These are phyloP conservation scores for Idaea straminata DNA, from an alignment of 2,888 invertebrate species.

Conservation along the genomic window DNA sequence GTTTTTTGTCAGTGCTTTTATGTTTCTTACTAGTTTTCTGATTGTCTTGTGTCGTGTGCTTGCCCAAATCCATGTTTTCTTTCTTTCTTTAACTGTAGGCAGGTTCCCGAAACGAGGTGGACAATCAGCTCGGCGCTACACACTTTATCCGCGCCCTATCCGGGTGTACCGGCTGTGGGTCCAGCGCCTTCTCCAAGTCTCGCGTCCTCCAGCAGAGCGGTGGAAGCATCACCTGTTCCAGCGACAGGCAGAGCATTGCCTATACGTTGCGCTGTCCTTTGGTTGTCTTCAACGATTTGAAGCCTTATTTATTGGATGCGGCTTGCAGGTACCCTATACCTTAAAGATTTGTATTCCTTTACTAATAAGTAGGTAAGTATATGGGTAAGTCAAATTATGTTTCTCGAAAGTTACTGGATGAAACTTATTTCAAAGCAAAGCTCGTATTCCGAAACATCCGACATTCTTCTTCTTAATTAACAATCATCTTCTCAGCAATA, in stretches of 20 bases:
- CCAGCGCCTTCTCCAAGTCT: constrained; percentile 85
- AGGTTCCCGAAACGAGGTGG: constrained; percentile 91
- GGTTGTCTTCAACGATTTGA: constrained; percentile 43
- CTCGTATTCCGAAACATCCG: no score
- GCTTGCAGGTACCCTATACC: constrained; percentile 45
- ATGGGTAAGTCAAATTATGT: no score
- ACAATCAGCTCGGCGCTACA: constrained; percentile 85
- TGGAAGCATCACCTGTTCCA: constrained; percentile 82
- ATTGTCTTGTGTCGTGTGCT: no score
- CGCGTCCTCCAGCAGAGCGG: constrained; percentile 88
- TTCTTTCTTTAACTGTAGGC: constrained; percentile 71
- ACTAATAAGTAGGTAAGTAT: no score
- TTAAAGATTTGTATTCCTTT: constrained; percentile 2
- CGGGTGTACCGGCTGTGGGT: constrained; percentile 84
- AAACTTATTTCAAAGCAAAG: no score
- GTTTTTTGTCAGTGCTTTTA: no score
- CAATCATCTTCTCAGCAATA: no score
- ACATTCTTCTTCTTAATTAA: no score
- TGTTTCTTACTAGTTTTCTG: no score
- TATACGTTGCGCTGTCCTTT: constrained; percentile 82
- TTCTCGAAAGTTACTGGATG: no score
- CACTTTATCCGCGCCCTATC: constrained; percentile 89
- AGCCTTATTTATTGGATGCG: constrained; percentile 54
- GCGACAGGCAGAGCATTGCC: constrained; percentile 88
- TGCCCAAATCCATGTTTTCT: neutral